Conservation (phyloP, 92 coral and sea anemone species). For the Porites rus region DNA sequence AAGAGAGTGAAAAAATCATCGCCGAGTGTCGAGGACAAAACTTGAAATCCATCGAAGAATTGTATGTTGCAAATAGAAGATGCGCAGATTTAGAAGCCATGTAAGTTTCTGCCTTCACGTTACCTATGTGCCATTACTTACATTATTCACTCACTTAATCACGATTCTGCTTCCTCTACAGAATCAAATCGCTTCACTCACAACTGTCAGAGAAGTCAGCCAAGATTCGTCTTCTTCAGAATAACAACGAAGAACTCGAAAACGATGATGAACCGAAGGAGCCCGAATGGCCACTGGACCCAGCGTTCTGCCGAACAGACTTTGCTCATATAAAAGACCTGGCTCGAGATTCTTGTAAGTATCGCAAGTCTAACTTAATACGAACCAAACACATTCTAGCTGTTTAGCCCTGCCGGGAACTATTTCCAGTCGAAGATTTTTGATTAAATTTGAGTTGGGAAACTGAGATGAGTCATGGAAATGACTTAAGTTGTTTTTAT, state of each 20-base stretch:
- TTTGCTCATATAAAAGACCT: constrained; percentile 45
- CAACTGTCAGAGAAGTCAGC: constrained; percentile 72
- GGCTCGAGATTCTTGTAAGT: constrained; percentile 51
- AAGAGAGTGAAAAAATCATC: constrained; percentile 65
- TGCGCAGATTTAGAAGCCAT: constrained; percentile 63
- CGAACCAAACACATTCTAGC: neutral
- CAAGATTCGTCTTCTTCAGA: constrained; percentile 38
- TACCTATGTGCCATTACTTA: neutral
- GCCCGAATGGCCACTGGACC: constrained; percentile 59
- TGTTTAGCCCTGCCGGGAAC: neutral
- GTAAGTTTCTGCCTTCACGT: constrained; percentile 36
- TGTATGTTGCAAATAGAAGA: constrained; percentile 67
- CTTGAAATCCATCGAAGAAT: constrained; percentile 60
- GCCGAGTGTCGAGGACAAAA: constrained; percentile 59
- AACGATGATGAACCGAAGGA: constrained; percentile 37
- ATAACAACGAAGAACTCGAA: neutral
- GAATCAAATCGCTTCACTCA: constrained; percentile 71
- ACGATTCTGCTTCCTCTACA: neutral
- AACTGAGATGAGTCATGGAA: neutral
- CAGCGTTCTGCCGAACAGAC: constrained; percentile 46
- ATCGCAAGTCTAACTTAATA: neutral
- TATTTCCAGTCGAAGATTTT: too few relatives aligned
- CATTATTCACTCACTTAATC: neutral
- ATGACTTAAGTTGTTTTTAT: neutral
- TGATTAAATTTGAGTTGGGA: too few relatives aligned